Evolutionary conservation across 2,113 vertebrate species (phyloP).

Genomic region (Psammodynastes pulverulentus): DNA sequence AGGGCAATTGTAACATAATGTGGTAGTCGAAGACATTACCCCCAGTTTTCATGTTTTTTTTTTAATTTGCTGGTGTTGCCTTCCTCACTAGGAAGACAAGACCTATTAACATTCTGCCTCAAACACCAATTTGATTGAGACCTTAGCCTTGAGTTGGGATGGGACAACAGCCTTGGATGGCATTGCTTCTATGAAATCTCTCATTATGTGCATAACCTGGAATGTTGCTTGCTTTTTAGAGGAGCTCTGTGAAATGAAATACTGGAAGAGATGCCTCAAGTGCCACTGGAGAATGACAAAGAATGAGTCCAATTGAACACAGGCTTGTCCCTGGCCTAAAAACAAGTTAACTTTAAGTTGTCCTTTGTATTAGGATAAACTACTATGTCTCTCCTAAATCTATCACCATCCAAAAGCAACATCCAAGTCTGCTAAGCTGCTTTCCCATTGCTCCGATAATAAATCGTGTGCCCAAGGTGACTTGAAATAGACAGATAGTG

Average conservation of each 20-base stretch:
- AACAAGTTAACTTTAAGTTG: background rate
- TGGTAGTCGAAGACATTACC: background rate
- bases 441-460: background rate
- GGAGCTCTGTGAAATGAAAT: background rate
- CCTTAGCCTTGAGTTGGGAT: background rate
- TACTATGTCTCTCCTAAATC: background rate
- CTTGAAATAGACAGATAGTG: background rate
- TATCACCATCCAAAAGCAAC: background rate
- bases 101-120: background rate
- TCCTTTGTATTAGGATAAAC: background rate
- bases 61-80: background rate
- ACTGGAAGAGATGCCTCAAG: background rate
- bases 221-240: background rate
- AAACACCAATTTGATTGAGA: background rate
- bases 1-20: background rate
- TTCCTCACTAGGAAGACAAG: background rate
- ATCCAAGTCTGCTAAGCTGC: background rate
- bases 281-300: background rate
- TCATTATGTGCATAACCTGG: background rate
- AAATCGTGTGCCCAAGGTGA: background rate
- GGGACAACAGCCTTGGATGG: background rate
- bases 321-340: background rate
- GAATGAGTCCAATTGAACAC: background rate
- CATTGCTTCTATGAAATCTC: background rate
- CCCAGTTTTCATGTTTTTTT: background rate